Base-by-base conservation (phyloP, 2,797 vertebrate species). In the Anguilla obscura region DNA sequence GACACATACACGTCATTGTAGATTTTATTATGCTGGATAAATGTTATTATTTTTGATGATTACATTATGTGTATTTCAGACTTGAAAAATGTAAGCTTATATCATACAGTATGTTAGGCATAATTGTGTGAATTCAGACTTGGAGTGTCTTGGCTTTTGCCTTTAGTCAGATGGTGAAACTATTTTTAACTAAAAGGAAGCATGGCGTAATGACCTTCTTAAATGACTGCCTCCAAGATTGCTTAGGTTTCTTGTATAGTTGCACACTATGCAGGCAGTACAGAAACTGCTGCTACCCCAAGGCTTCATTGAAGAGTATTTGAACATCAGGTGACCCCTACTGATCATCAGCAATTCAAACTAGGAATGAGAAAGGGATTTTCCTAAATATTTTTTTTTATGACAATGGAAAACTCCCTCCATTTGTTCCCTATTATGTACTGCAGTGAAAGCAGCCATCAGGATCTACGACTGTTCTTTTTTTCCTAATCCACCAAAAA, bases 161-260 rank as follows among this genome's bases (percentile, higher is more conserved):
- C 7, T 33, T 8, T 16, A 18, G 14, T 85, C 58, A 63, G 30
- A 18, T 63, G 83, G 10, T 58, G 50, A 33, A 54, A 40, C 56
- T 66, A 85, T 85, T 85, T 85, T 85, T 36, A 85, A n/a, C 56
- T 63, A 85, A 85, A 63, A 45, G 63, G 36, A 82, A 82, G 79
- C 56, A 63, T 85, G 58, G 33, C 24, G 33, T 85, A 60, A 30
- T 85, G 50, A 54, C 83, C 83, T 85, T 85, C 27, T 60, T 18
- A 85, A 60, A 58, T 85, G 56, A 85, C 54, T 85, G 52, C 10
- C 27, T 45, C 30, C 12, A 33, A 58, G 33, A 8, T 40, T 85
- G 58, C 30, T 40, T 21, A 40, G 33, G 24, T 63, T 33, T 5
- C 52, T 66, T 1, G 63, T 66, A 9, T 6, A 85, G 30, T 45